Conservation (phyloP, 2,113 vertebrate species). For the Vanacampus margaritifer region DNA sequence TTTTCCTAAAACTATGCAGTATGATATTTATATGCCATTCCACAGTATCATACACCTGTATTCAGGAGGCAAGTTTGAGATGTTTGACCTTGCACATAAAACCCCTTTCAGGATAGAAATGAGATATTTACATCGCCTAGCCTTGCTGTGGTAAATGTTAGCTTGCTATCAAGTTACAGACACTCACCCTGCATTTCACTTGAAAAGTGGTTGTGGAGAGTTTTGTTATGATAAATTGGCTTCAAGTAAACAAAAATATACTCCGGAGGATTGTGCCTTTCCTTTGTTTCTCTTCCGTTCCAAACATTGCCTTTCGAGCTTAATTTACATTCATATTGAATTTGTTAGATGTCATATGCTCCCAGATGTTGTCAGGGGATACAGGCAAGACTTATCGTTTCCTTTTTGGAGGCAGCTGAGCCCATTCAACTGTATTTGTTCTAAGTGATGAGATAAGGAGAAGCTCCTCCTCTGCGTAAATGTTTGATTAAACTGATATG, state of each 20-base stretch:
- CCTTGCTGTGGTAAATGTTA: conserved; percentile 36
- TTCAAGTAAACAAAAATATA: neutral
- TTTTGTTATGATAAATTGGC: neutral
- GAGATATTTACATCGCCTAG: conserved; percentile 16
- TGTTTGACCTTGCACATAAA: conserved; percentile 42
- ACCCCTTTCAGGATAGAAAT: conserved; percentile 35
- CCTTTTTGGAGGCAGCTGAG: conserved; percentile 51
- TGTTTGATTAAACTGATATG: conserved; percentile 32
- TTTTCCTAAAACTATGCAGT: conserved; percentile 19
- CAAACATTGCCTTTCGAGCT: conserved; percentile 49
- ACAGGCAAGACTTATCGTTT: conserved; percentile 45
- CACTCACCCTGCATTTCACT: conserved; percentile 21
- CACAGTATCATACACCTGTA: conserved; percentile 15
- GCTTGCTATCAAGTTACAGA: conserved; percentile 21
- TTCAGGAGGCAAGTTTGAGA: conserved; percentile 16
- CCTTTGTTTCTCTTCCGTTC: conserved; percentile 7
- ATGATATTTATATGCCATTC: conserved; percentile 33
- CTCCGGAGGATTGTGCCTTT: neutral
- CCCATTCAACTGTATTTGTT: conserved; percentile 53
- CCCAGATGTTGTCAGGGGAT: conserved; percentile 64
- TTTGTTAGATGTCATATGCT: conserved; percentile 62
- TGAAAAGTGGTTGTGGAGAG: neutral
- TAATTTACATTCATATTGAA: conserved; percentile 74
- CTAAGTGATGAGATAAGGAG: conserved; percentile 55
- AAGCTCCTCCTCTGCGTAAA: conserved; percentile 23